Evolutionary conservation across 2,888 invertebrate species (phyloP).

Genomic region (Acleris laterana): DNA sequence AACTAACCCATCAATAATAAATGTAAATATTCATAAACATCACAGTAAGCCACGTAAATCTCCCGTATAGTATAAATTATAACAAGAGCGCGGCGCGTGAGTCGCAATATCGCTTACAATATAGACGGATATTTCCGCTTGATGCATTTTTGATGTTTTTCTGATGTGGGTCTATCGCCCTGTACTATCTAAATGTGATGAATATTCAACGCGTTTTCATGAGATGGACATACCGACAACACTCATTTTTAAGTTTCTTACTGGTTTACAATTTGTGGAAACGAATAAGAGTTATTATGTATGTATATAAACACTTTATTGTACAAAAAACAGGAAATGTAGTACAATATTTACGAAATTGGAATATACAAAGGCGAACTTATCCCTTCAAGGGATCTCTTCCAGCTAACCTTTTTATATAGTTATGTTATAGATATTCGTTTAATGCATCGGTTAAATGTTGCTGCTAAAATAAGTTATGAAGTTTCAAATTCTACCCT

Average conservation of each 20-base stretch:
- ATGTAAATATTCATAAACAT: constrained; percentile 11
- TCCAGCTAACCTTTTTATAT: no score
- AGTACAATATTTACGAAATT: no score
- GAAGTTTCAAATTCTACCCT: no score
- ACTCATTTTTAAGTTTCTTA: constrained; percentile 9
- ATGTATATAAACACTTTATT: no score
- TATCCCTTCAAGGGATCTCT: no score
- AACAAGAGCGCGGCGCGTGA: constrained; percentile 49
- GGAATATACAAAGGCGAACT: no score
- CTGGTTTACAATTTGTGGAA: no score
- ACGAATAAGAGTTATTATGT: no score
- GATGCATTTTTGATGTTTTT: constrained; percentile 85
- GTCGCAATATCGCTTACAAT: constrained; percentile 77
- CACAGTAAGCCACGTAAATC: constrained; percentile 24
- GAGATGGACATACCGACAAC: constrained; percentile 62
- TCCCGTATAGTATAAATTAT: constrained; percentile 15
- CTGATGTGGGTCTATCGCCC: constrained; percentile 84
- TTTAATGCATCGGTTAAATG: no score
- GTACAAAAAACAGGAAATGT: no score
- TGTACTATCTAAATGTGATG: constrained; percentile 82
- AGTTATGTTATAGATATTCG: no score
- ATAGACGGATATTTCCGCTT: constrained; percentile 81
- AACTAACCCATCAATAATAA: not conserved
- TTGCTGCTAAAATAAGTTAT: no score
- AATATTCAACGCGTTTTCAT: constrained; percentile 78